Conservation (phyloP, 2,113 vertebrate species). For the Strigops habroptila region DNA sequence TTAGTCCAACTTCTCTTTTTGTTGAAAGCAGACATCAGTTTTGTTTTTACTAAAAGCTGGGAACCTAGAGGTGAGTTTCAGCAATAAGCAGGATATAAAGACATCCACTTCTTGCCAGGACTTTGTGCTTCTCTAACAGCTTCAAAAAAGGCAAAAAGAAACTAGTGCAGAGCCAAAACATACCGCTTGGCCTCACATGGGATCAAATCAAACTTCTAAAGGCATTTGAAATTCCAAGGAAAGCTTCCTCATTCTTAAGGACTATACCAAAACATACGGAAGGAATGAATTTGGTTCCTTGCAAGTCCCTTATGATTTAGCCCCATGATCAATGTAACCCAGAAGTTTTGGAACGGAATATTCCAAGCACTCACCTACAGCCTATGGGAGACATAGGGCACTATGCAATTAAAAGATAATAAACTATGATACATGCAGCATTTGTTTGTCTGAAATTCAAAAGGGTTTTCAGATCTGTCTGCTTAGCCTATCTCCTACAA, state of each 20-base stretch:
- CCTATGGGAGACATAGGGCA: background rate
- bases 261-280: background rate
- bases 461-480: background rate
- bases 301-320: background rate
- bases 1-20: background rate
- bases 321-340: background rate
- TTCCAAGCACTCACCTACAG: slow-evolving; percentile 16
- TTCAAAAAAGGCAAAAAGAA: background rate
- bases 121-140: background rate
- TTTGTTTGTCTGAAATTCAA: slow-evolving; percentile 39
- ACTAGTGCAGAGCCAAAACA: slow-evolving; percentile 3
- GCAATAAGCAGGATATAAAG: background rate
- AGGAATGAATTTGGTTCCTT: slow-evolving; percentile 35
- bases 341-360: background rate
- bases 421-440: background rate
- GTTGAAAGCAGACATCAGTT: background rate
- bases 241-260: slow-evolving; percentile 39
- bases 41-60: background rate
- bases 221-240: slow-evolving; percentile 20
- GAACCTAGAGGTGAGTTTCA: background rate
- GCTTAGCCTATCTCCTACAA: slow-evolving; percentile 12
- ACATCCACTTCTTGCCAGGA: background rate
- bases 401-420: background rate
- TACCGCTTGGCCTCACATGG: background rate
- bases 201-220: slow-evolving; percentile 42